Evolutionary conservation across 2,113 vertebrate species (phyloP), one percentile per base, ranked within the genome.

Genomic region (Cryptotis parvus): DNA sequence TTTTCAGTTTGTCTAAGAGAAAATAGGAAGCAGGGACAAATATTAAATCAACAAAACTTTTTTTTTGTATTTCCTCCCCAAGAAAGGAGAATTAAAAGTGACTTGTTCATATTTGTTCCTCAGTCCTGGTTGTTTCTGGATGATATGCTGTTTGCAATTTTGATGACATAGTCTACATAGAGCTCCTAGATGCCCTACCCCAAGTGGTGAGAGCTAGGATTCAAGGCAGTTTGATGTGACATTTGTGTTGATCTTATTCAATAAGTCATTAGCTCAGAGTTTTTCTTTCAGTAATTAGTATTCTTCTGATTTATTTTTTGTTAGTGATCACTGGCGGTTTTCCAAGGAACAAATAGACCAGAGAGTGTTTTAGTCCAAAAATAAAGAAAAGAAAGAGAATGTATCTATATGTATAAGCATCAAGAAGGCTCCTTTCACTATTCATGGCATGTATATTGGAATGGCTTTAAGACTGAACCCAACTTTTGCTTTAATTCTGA

Each of bases 1-100:
- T 84, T 95, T 73, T 73, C n/a, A 75, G 41, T 78, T 95, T 93
- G 41, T 78, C 72, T 41, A 39, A n/a, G 76, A 89, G 49, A 81
- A 92, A 91, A 35, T 39, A 79, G 61, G 79, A 75, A 88, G 22
- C 45, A 83, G 89, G 81, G 76, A 43, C 26, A 81, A 95, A 87
- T 77, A 92, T 76, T 45, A 74, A 84, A 85, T 88, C 41, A 91
- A 73, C 39, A 37, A 74, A 92, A n/a, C 9, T 74, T 58, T 66
- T 76, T 85, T 82, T 27, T 15, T 95, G 65, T 27, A 91, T 92
- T 91, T 84, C 70, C 81, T 89, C 4, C 0, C 39, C 61, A 65
- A 58, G 55, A 85, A 43, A 68, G 84, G 52, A 81, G 43, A 92
- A 81, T 92, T 89, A 87, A 90, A 72, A 10, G 86, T 72, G 72